These are phyloP conservation scores for Odocoileus hemionus DNA, from an alignment of 2,113 vertebrate genomes.

Conservation along the genomic window DNA sequence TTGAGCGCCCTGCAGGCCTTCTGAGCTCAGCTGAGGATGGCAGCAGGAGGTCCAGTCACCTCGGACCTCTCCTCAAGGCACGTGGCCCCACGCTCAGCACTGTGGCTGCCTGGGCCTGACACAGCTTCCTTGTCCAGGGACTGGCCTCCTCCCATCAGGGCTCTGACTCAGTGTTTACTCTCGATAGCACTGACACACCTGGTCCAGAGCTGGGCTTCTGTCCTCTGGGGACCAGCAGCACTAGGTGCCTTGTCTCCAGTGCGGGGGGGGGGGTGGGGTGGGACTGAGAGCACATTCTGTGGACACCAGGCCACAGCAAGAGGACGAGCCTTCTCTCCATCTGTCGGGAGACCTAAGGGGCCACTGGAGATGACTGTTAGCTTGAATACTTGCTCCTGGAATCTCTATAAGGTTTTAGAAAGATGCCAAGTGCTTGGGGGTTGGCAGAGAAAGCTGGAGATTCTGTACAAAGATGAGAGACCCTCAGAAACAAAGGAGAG, in stretches of 20 bases:
- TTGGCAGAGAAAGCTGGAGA: background rate
- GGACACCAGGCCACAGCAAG: background rate
- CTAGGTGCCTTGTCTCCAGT: background rate
- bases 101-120: background rate
- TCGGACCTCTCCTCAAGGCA: fast-evolving
- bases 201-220: background rate
- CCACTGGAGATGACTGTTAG: background rate
- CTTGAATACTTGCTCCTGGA: background rate
- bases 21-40: background rate
- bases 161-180: constrained; percentile 12
- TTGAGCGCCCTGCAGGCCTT: background rate
- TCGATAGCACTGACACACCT: constrained; percentile 8
- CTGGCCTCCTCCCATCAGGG: background rate
- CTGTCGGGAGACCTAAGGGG: background rate
- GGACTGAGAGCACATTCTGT: background rate
- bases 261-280: background rate
- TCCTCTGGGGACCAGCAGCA: background rate
- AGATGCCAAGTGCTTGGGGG: background rate
- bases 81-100: background rate
- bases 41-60: background rate
- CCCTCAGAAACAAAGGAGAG: background rate
- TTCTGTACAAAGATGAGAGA: background rate
- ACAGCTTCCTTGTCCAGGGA: background rate
- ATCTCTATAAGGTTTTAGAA: background rate
- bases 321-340: fast-evolving